Evolutionary conservation across 2,113 vertebrate genomes (phyloP), one percentile per base, ranked within the genome.

Genomic region (Tetrax tetrax): DNA sequence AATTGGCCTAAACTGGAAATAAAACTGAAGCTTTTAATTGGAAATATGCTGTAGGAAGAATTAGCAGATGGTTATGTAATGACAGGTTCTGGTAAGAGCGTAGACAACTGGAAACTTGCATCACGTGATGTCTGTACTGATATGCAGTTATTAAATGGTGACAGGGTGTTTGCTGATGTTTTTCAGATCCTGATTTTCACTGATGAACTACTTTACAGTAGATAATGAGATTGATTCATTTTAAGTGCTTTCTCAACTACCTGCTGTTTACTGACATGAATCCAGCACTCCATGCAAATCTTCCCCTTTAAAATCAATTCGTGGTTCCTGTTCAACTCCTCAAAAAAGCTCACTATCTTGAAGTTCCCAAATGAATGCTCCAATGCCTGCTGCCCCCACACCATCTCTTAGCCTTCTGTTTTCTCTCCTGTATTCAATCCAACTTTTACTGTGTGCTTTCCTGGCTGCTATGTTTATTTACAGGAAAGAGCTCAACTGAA

Each of bases 121-220:
- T 47, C 9, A 21, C 0, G 0, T 33, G 20, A 20, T 64, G 16
- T 63, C 35, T 71, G 1, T 84, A 47, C 16, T 7, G 14, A 1
- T 63, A 76, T 41, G 14, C 20, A 27, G 28, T 68, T 81, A 59
- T 51, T 59, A 51, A 91, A 59, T 56, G 21, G 22, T 56, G 12
- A n/a, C 5, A 2, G 17, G 14, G 18, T 51, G 64, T 51, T 70
- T 84, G 83, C 28, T 81, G 63, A 9, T 70, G 15, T 43, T 90
- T 85, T 82, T 66, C 47, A 60, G 28, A 45, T 71, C n/a, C 22
- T 33, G 25, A 17, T 83, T 83, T 90, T 89, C 23, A 61, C 28
- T 54, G 31, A 37, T 59, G 9, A 70, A 19, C 45, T 72, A 1
- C 45, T 75, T 47, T 60, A 38, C 21, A 41, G 8, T 48, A 79